Conservation (phyloP, 2,888 invertebrate genomes). For the Phyllotreta striolata region DNA sequence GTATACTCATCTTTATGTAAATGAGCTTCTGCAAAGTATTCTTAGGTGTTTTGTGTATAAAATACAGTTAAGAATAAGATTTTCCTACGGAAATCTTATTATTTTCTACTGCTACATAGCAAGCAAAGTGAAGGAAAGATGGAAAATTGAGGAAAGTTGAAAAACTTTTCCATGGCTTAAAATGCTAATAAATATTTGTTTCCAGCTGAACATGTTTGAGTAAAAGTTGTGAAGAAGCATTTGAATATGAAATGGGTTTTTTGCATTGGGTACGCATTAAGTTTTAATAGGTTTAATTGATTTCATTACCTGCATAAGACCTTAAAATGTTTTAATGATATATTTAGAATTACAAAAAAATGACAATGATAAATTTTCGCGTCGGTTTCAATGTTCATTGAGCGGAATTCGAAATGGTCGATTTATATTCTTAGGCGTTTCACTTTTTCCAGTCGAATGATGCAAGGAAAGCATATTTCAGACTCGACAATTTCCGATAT, state of each 20-base stretch:
- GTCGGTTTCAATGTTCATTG: too few species aligned
- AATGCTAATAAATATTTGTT: conserved; percentile 17
- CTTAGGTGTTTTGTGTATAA: conserved; percentile 3
- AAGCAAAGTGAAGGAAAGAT: conserved; percentile 9
- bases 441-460: too few species aligned
- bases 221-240: conserved; percentile 10
- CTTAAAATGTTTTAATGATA: too few species aligned
- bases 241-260: conserved; percentile 13
- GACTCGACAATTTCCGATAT: too few species aligned
- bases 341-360: too few species aligned
- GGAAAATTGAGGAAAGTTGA: conserved; percentile 16
- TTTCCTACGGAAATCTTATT: conserved; percentile 9
- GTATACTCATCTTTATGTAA: too few species aligned
- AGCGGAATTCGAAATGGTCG: too few species aligned
- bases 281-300: not conserved
- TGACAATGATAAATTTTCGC: too few species aligned
- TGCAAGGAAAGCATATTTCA: too few species aligned
- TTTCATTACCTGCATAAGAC: too few species aligned
- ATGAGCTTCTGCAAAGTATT: too few species aligned
- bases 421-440: too few species aligned
- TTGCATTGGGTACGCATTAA: not conserved
- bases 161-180: conserved; percentile 13
- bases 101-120: conserved; percentile 15
- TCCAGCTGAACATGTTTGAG: conserved; percentile 14
- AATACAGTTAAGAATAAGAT: conserved; percentile 4